Percentiles rank a stretch among this genome's conserved stretches.
phyloP scores from a whole-genome alignment of 2,797 vertebrate genomes.

The Sebastes diploproa region DNA sequence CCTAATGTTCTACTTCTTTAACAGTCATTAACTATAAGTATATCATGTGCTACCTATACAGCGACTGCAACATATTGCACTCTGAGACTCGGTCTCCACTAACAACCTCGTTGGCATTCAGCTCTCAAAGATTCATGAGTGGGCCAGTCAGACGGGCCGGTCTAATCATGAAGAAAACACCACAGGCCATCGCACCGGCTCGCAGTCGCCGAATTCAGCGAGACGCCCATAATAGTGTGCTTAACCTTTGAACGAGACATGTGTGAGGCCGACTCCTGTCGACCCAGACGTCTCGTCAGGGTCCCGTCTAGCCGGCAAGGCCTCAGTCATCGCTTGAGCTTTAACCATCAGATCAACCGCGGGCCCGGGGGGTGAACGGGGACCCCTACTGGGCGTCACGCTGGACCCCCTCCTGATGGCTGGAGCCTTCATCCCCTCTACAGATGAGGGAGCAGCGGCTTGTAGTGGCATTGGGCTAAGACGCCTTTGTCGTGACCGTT shows the following conservation, averaged over 20 bases:
- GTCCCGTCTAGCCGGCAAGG: slow-evolving; percentile 41
- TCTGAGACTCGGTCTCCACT: background rate
- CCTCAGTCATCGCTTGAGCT: slow-evolving; percentile 36
- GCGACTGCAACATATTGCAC: background rate
- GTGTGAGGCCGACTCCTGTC: slow-evolving; percentile 51
- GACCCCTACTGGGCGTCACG: slow-evolving; percentile 49
- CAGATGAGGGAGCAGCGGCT: slow-evolving; percentile 13
- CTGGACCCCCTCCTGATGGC: slow-evolving; percentile 50
- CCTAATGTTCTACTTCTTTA: too few relatives aligned
- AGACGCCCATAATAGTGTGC: slow-evolving; percentile 60
- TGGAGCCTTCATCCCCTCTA: slow-evolving; percentile 44
- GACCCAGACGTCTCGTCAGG: slow-evolving; percentile 53
- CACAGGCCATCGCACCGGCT: slow-evolving; percentile 58
- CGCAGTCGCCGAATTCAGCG: slow-evolving; percentile 16
- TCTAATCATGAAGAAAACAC: slow-evolving; percentile 66
- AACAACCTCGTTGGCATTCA: slow-evolving; percentile 64
- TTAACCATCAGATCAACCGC: slow-evolving; percentile 67
- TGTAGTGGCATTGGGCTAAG: background rate
- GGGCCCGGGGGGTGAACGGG: slow-evolving; percentile 53
- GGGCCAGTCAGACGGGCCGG: slow-evolving; percentile 43
- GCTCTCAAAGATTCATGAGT: slow-evolving; percentile 68
- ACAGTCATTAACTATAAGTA: background rate
- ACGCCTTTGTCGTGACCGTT: slow-evolving; percentile 23
- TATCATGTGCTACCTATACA: background rate
- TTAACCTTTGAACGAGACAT: slow-evolving; percentile 73